Base-by-base conservation (phyloP, 2,797 vertebrate genomes). In the Characodon lateralis region DNA sequence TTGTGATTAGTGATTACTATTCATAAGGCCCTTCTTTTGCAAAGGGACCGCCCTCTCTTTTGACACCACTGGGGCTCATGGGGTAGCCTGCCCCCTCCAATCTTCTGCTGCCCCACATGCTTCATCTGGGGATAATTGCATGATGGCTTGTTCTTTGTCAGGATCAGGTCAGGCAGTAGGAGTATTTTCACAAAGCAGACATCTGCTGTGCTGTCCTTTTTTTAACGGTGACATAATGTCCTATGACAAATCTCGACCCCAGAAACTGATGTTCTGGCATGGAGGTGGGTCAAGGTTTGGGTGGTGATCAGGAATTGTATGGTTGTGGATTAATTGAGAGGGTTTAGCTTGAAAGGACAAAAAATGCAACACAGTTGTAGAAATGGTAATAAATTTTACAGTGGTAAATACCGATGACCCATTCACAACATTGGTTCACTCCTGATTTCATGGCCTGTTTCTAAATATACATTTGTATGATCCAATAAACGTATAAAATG, bases 171-270 rank as follows among this genome's bases (percentile, higher is more conserved):
- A 91, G 91, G 86, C 84, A 85, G 77, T 79, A 74, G 78, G 88
- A 77, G 87, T 91, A 89, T 91, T 94, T 90, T 88, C 86, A 93
- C 92, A 94, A 93, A 94, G 91, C 89, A 86, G 91, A 94, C 93
- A 94, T 95, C 95, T 95, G 86, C 82, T 87, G 79, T 78, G 83
- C 84, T 90, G 31, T 65, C 35, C 86, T 86, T 85, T 85, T 86
- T 93, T 92, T 84, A 92, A 58, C 78, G 68, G 78, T 95, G 93
- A 94, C 83, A 87, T 94, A 91, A 94, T 91, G 90, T 88, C 85
- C 88, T 28, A 75, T 87, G 80, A 80, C 83, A 56, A 78, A 78
- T 41, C 78, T 75, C 59, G 35, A 81, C 78, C 70, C 74, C 58
- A 73, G 71, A 79, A 83, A 72, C 51, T 72, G 61, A 50, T 43